Base-by-base conservation (phyloP, 2,888 invertebrate species). In the Hymenopus coronatus region DNA sequence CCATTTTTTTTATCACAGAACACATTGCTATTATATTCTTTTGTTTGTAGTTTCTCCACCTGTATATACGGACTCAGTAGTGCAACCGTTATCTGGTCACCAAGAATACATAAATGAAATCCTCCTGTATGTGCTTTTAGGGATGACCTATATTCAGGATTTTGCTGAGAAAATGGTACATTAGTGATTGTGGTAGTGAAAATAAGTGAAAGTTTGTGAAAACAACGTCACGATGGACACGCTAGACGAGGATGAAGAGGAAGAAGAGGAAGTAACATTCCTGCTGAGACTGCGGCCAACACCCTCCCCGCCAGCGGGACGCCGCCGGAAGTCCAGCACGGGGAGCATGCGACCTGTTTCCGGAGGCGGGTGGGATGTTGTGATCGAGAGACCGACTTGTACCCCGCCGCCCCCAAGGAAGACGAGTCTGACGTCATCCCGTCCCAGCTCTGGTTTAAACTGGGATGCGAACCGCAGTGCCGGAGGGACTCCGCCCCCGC, bases 231-330 rank as follows among this genome's bases (percentile, higher is more conserved):
- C 82, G 15, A 86, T 87, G 88, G 54, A 70, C 25, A 70, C 54
- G 54, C 54, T 70, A 70, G 54, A 70, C 54, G 89, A 89, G 6
- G 90, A 90, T 40, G 89, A 89, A 28, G 90, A 90, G 30, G 89
- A 89, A 25, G 92, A 93, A 89, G 93, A 93, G 89, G 93, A 93
- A 91, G 93, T 93, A 46, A 93, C 93, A 14, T 93, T 93, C 91
- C 91, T 93, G 46, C 90, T 93, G 85, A 92, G 93, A 81, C 91
- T 93, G 87, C 92, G 92, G 89, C 93, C 93, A 27, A 91, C 93
- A 6, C 93, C 93, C 27, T 92, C 93, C 33, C 93, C 93, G 2
- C 93, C 93, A 3, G 90, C 91, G 30, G 91, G 93, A 27, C 92
- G 92, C 20, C 91, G 91, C 84, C 82, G 87, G 87, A 89, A 89